Percentiles rank a stretch among this genome's conserved stretches.
These are phyloP conservation scores for Incurvaria masculella DNA, from an alignment of 2,888 invertebrate species.

Conservation along the genomic window DNA sequence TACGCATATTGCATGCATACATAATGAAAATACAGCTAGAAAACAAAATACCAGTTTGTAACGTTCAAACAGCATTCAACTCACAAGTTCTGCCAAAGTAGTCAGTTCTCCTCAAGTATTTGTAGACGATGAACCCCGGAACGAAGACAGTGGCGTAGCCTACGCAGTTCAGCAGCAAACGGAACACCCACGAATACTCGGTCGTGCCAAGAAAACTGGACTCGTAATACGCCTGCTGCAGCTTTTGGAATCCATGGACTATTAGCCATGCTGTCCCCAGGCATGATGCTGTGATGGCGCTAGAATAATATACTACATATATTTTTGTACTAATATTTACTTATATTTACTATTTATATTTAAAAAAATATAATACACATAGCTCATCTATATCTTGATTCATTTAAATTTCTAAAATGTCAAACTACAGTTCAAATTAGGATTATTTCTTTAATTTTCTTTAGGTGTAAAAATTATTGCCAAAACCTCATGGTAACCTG, in stretches of 20 bases:
- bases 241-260: neutral
- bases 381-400: no score
- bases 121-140: conserved; percentile 80
- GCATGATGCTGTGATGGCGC: neutral
- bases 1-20: no score
- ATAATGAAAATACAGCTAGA: no score
- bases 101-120: conserved; percentile 73
- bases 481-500: no score
- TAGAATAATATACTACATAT: neutral
- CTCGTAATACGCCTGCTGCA: neutral
- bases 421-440: no score
- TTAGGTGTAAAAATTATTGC: no score
- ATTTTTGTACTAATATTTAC: no score
- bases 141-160: conserved; percentile 88
- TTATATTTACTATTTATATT: no score
- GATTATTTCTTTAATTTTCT: no score
- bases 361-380: no score
- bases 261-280: neutral
- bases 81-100: conserved; percentile 78
- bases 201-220: conserved; percentile 11
- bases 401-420: no score
- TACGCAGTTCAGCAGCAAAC: conserved; percentile 74
- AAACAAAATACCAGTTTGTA: no score
- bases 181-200: conserved; percentile 72
- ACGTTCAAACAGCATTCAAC: conserved; percentile 16